phyloP scores from a whole-genome alignment of 2,888 invertebrate genomes.

The Loripinus fragilis region DNA sequence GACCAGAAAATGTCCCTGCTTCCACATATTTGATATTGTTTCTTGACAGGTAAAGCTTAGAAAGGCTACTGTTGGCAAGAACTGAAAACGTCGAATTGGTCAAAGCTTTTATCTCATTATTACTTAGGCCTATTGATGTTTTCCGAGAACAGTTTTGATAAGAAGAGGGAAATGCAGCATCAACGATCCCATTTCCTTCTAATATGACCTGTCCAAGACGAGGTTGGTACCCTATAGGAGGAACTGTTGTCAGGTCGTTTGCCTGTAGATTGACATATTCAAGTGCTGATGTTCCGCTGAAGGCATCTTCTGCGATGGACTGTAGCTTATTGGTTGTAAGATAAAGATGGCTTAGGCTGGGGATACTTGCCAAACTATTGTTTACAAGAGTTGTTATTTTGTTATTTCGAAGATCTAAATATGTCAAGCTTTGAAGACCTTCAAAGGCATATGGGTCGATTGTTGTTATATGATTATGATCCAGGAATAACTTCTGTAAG shows the following conservation, averaged over 20 bases:
- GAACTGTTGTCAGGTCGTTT: constrained; percentile 60
- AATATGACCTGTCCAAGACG: constrained; percentile 62
- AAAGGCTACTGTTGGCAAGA: constrained; percentile 50
- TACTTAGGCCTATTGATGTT: constrained; percentile 62
- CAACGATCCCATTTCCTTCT: constrained; percentile 63
- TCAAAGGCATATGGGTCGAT: constrained; percentile 61
- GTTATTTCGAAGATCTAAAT: constrained; percentile 63
- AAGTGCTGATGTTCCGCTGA: constrained; percentile 48
- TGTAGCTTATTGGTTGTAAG: constrained; percentile 61
- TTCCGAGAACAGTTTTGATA: constrained; percentile 44
- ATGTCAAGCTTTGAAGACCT: constrained; percentile 35
- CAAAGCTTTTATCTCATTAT: constrained; percentile 63
- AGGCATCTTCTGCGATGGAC: constrained; percentile 53
- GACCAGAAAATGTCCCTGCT: constrained; percentile 54
- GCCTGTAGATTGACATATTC: constrained; percentile 57
- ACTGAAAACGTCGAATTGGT: constrained; percentile 59
- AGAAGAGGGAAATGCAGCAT: constrained; percentile 67
- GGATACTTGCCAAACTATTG: constrained; percentile 55
- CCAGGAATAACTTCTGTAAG: constrained; percentile 49
- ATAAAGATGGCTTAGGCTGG: constrained; percentile 47
- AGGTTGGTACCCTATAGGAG: constrained; percentile 54
- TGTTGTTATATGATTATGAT: constrained; percentile 54
- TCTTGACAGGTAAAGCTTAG: constrained; percentile 65
- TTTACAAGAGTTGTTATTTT: constrained; percentile 46
- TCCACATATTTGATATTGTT: constrained; percentile 62